Base-by-base conservation (phyloP, 2,797 vertebrate species). In the Premnoplex brunnescens region DNA sequence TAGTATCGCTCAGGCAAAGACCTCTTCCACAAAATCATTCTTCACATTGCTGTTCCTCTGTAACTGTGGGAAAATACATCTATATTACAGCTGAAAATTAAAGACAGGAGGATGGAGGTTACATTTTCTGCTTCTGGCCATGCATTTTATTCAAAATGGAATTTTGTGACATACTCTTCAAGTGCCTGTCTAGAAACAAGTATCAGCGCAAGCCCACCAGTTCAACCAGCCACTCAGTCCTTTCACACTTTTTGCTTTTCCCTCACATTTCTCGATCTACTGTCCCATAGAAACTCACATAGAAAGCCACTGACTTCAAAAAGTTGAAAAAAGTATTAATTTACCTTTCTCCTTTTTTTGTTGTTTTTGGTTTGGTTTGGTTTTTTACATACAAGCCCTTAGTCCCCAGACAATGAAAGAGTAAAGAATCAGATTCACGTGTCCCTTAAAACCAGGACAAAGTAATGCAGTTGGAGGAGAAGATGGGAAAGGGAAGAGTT, bases 401-500 rank as follows among this genome's bases (percentile, higher is more conserved):
- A 49, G 28, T 51, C 24, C 22, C 5, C 55, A 80, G 59, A 41
- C 10, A 91, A 44, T 39, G n/a, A 79, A 23, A 17, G 34, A 62
- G 27, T 26, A 15, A 86, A 17, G 34, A 49, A 46, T 7, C 5
- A 23, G 43, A 51, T 6, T 32, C 12, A 5, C 6, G 26, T 10
- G 6, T 73, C 32, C 36, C 73, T 86, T 76, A 90, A 96, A 93
- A 82, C 17, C 67, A 79, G 55, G 26, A 85, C 43, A 87, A 73
- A 74, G 48, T 12, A 79, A 56, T 39, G 41, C 15, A 5, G 39
- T 82, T 66, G n/a, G 71, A 89, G 90, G 36, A 89, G 64, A 93
- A 85, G 43, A 62, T 37, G 37, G 39, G 82, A 91, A 92, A 93
- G 9, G 56, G 36, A 89, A 90, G 95, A 90, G 88, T 96, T 97